Base-by-base conservation (phyloP, 2,113 vertebrate species). In the Calypte anna region DNA sequence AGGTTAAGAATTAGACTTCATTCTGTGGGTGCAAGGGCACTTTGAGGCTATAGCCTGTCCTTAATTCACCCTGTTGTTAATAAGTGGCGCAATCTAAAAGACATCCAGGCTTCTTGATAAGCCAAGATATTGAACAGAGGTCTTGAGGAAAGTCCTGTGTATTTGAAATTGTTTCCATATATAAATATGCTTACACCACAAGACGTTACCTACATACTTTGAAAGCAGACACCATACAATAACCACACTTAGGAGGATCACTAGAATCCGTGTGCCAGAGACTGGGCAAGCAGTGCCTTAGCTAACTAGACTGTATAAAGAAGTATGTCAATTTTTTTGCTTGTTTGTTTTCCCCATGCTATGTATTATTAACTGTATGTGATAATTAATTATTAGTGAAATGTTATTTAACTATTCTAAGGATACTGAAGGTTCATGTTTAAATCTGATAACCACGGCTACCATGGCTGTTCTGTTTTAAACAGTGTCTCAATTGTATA, bases 1-100 rank as follows among this genome's bases (percentile, higher is more conserved):
- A 66, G 67, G 90, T 93, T 95, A 93, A 80, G 58, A 68, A 46
- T 94, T 30, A 75, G 38, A 90, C 70, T 89, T 92, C 70, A 91
- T 46, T 67, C 78, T 67, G 30, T 43, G 87, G 80, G 62, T 92
- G 23, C 89, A 96, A 97, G 82, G 90, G 70, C 78, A 78, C 72
- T 77, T 86, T 82, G 30, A 84, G 51, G 67, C 44, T 70, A 6
- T 8, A 86, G 5, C 31, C 43, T 88, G 68, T 73, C 86, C 92
- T 92, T 86, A 90, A 81, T 66, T 78, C 57, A 95, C 74, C 74
- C 54, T 82, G 3, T 59, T 73, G 83, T 95, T 96, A 86, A 61
- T 66, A 83, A 88, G 44, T 90, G 5, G 22, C 76, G 85, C 14
- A 4, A 79, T 80, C 12, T 46, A 64, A 91, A 91, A 67, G 38